Evolutionary conservation across 2,888 invertebrate species (phyloP), one percentile per base, ranked within the genome.

Genomic region (Anorthoa munda): DNA sequence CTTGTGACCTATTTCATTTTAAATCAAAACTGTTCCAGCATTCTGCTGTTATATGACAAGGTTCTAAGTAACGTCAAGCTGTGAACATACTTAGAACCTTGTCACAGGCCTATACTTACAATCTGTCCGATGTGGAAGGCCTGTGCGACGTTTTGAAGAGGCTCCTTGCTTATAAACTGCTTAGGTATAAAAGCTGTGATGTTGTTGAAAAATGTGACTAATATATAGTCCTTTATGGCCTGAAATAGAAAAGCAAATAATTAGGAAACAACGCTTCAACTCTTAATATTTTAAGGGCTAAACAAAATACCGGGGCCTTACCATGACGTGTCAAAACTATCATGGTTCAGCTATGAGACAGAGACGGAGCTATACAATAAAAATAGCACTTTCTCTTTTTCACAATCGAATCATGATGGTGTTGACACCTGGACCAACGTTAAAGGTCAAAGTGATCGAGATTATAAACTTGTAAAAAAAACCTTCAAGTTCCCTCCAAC

Each of bases 51-150:
- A 15, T 59, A 45, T 45, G 55, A 73, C 21, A 65, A 56, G 15
- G 66, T 73, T 65, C 3, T 56, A 15, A 26, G 4, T 56, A 1
- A 12, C 3, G 0, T 45, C 13, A 17, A 59, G 18, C 31, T 45
- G 4, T n/a, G 15, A 45, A 12, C 12, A 13, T 21, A 50, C 21
- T 58, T 74, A 31, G 50, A 58, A 77, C 50, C 15, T 51, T 74
- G 13, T 50, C 50, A 23, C 4, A n/a, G 18, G 9, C 15, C 15
- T 9, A 7, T 72, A 94, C 96, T 94, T 88, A 97, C 97, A 74
- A 97, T 97, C 93, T 97, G 97, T 63, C 98, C 98, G 7, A 96
- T 75, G 68, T 96, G 96, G 92, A 97, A 97, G 73, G 97, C 95
- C 70, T 95, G 93, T 0, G 89, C 50, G 17, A 96, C 92, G 77